Conservation (phyloP, 1,140 invertebrate genomes). For the Procambarus virginalis region DNA sequence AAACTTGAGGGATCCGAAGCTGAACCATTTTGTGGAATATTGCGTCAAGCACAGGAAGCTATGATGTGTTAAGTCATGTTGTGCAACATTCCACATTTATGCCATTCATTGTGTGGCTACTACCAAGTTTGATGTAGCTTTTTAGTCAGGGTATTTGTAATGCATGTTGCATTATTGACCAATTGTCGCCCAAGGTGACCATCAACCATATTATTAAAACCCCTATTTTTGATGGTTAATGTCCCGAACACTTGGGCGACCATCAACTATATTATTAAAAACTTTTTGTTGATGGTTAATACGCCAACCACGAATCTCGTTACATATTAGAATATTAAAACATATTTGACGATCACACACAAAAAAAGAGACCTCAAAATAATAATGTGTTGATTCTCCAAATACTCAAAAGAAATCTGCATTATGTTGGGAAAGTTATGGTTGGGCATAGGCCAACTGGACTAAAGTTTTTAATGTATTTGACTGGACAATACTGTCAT, state of each 20-base stretch:
- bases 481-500: neutral
- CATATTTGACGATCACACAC: neutral
- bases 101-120: neutral
- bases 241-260: no score
- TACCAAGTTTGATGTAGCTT: neutral
- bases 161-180: constrained; percentile 17
- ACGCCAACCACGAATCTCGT: neutral
- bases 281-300: neutral
- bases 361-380: neutral
- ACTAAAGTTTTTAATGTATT: neutral
- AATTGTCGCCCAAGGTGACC: constrained; percentile 13
- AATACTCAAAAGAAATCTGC: neutral
- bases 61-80: neutral
- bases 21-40: neutral
- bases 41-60: neutral
- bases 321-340: neutral
- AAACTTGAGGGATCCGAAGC: neutral
- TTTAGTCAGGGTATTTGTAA: constrained; percentile 14
- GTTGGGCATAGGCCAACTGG: neutral
- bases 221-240: neutral
- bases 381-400: neutral
- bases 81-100: neutral
- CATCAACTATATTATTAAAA: no score
- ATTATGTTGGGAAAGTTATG: neutral
- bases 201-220: neutral